Evolutionary conservation across 2,113 vertebrate genomes (phyloP).

Genomic region (Melanerpes aurifrons): DNA sequence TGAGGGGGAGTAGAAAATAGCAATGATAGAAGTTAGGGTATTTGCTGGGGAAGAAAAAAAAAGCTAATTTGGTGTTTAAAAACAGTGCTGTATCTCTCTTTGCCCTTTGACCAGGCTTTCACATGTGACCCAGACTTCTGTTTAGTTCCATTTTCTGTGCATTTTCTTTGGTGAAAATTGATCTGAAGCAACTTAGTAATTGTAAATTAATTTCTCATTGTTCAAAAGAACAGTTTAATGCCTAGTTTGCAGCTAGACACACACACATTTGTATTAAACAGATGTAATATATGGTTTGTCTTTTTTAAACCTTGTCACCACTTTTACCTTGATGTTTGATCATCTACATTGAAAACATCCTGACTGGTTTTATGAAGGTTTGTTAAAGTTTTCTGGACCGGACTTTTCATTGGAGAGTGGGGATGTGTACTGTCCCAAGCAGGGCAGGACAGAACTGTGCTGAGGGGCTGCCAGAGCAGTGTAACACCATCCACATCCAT

Average conservation of each 20-base stretch:
- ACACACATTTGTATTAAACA: not conserved
- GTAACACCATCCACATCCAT: not conserved
- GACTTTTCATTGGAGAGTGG: not conserved
- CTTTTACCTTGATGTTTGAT: not conserved
- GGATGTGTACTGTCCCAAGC: accelerated
- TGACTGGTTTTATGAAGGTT: not conserved
- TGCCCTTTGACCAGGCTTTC: not conserved
- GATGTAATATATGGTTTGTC: not conserved
- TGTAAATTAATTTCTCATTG: not conserved
- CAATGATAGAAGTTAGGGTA: not conserved
- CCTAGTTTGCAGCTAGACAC: not conserved
- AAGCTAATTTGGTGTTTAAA: not conserved
- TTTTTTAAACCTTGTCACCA: not conserved
- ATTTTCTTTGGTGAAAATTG: not conserved
- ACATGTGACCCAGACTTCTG: not conserved
- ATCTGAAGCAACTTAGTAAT: not conserved
- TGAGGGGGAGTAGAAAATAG: not conserved
- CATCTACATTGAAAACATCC: not conserved
- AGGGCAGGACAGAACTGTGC: not conserved
- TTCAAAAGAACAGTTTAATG: not conserved
- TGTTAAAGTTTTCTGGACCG: not conserved
- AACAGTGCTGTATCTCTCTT: not conserved
- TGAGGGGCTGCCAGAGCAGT: not conserved
- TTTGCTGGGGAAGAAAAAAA: not conserved
- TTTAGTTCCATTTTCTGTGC: not conserved